phyloP scores from a whole-genome alignment of 2,888 invertebrate species.

The Drosophila affinis region DNA sequence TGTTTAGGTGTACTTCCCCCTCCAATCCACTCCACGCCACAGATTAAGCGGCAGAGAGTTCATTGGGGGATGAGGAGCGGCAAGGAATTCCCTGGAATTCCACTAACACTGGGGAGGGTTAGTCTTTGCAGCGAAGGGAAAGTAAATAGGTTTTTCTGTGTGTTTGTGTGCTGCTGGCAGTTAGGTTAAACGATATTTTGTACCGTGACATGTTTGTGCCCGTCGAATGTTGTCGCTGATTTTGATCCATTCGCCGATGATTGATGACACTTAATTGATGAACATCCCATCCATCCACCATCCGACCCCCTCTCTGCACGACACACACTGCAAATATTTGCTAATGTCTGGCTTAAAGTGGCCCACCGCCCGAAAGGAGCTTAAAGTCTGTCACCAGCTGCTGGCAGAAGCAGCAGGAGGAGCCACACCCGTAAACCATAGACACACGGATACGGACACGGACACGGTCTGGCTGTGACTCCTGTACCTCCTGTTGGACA shows the following conservation, averaged over 20 bases:
- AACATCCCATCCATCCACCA: slow-evolving; percentile 32
- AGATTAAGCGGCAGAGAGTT: neutral
- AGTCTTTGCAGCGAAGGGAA: slow-evolving; percentile 59
- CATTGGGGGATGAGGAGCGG: neutral
- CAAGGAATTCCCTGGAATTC: neutral
- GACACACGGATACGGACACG: neutral
- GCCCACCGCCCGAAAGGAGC: slow-evolving; percentile 18
- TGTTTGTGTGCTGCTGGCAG: slow-evolving; percentile 53
- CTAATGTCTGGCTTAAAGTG: slow-evolving; percentile 65
- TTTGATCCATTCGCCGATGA: slow-evolving; percentile 69
- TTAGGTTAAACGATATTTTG: slow-evolving; percentile 78
- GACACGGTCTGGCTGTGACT: neutral
- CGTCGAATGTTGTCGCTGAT: slow-evolving; percentile 49
- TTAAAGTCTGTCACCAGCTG: slow-evolving; percentile 38
- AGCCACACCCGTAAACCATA: slow-evolving; percentile 12
- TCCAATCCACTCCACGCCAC: neutral
- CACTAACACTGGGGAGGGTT: neutral
- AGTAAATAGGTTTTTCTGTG: slow-evolving; percentile 69
- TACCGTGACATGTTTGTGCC: slow-evolving; percentile 80
- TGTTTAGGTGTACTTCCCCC: slow-evolving; percentile 47
- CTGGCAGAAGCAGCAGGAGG: slow-evolving; percentile 18
- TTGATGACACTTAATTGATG: slow-evolving; percentile 82
- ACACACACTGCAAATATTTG: slow-evolving; percentile 53
- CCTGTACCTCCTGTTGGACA: slow-evolving; percentile 33
- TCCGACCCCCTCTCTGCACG: neutral